These are phyloP conservation scores for Anabas testudineus DNA, from an alignment of 2,797 vertebrate species.

Conservation along the genomic window DNA sequence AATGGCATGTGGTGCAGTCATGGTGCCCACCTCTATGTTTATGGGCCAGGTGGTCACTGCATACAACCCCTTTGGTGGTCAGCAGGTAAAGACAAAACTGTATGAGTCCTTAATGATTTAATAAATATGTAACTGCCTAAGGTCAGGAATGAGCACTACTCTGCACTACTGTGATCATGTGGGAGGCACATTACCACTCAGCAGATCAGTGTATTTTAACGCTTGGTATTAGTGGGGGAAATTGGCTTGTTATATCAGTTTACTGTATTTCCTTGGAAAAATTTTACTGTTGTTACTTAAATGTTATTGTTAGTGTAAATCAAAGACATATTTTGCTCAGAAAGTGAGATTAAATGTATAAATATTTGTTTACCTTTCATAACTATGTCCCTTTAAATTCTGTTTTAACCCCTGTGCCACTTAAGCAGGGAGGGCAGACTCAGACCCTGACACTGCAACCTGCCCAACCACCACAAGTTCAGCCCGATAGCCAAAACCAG, in stretches of 20 bases:
- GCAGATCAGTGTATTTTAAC: slow-evolving; percentile 19
- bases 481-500: slow-evolving; percentile 75
- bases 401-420: slow-evolving; percentile 30
- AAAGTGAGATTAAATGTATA: too few species aligned
- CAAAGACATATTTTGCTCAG: too few species aligned
- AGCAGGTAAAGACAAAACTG: slow-evolving; percentile 68
- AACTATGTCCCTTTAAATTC: neutral
- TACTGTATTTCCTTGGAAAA: neutral
- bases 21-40: slow-evolving; percentile 99
- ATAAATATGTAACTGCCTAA: neutral
- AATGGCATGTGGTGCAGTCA: slow-evolving; percentile 93
- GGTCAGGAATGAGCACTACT: neutral
- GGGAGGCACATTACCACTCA: slow-evolving; percentile 9
- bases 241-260: neutral
- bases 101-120: slow-evolving; percentile 4
- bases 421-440: slow-evolving; percentile 87
- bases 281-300: too few species aligned
- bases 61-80: slow-evolving; percentile 87
- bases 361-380: neutral
- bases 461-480: slow-evolving; percentile 73
- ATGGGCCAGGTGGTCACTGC: slow-evolving; percentile 98
- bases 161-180: neutral
- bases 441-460: slow-evolving; percentile 89
- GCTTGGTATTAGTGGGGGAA: neutral
- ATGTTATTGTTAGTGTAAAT: too few species aligned